Conservation (phyloP, 2,888 invertebrate species). For the Norana najaformis region DNA sequence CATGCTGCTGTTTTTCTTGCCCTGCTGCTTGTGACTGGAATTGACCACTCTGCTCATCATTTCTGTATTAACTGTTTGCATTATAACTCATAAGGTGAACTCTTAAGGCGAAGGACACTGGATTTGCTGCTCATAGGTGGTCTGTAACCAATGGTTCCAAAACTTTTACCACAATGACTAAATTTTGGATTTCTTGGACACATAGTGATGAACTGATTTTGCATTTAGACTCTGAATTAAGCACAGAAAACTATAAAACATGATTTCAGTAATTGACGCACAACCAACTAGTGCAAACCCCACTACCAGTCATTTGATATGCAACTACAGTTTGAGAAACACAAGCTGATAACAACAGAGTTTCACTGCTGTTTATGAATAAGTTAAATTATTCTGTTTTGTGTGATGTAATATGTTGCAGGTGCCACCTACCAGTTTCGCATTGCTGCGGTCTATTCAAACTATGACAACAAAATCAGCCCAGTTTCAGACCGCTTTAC, state of each 20-base stretch:
- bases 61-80: neutral
- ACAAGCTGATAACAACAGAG: neutral
- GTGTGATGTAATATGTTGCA: slow-evolving; percentile 36
- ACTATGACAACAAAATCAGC: slow-evolving; percentile 84
- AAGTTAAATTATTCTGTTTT: neutral
- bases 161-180: neutral
- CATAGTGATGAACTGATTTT: neutral
- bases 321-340: neutral
- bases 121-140: neutral
- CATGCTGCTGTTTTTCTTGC: neutral
- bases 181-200: neutral
- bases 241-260: neutral
- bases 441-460: slow-evolving; percentile 90
- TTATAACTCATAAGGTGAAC: neutral
- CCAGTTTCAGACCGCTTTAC: slow-evolving; percentile 64
- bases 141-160: neutral
- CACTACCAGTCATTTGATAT: neutral
- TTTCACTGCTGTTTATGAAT: neutral
- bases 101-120: neutral
- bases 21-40: neutral
- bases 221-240: neutral
- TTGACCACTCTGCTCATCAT: neutral
- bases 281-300: neutral
- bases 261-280: neutral
- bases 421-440: slow-evolving; percentile 70